A percentile compares a stretch with the other conserved stretches of the same genome.
Evolutionary conservation across 2,113 vertebrate species (phyloP).

Genomic region (Zosterops lateralis): DNA sequence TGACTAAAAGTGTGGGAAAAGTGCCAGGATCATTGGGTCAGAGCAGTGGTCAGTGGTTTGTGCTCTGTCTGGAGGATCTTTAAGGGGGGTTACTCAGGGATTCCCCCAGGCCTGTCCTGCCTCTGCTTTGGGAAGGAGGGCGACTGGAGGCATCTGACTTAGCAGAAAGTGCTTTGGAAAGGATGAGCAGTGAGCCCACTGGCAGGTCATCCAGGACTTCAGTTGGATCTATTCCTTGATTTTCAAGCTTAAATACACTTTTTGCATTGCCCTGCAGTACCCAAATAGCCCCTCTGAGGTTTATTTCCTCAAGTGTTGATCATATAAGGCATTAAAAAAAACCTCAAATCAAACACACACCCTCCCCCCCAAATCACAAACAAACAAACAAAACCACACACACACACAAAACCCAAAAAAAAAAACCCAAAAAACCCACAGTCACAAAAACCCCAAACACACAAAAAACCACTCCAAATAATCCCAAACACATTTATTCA

Average conservation of each 20-base stretch:
- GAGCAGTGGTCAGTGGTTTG: background rate
- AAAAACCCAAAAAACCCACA: background rate
- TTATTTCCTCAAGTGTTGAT: background rate
- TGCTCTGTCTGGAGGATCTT: background rate
- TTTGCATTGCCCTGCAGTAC: background rate
- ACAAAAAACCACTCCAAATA: background rate
- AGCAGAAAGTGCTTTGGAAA: background rate
- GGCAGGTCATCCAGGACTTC: background rate
- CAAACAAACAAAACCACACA: background rate
- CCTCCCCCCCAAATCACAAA: background rate
- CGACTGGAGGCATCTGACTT: background rate
- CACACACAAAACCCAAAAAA: too few species aligned
- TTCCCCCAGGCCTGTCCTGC: background rate
- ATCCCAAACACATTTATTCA: rapidly evolving
- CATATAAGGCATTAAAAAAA: background rate
- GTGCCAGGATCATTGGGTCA: background rate
- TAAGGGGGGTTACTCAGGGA: background rate
- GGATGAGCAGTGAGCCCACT: background rate
- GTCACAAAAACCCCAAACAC: background rate
- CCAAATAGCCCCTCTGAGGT: background rate
- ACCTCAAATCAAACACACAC: background rate
- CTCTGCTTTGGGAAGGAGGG: background rate
- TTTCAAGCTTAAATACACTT: background rate
- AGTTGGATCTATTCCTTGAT: background rate
- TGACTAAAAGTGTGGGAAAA: background rate